Evolutionary conservation across 2,888 invertebrate genomes (phyloP), one percentile per base, ranked within the genome.

Genomic region (Sipunculus nudus): DNA sequence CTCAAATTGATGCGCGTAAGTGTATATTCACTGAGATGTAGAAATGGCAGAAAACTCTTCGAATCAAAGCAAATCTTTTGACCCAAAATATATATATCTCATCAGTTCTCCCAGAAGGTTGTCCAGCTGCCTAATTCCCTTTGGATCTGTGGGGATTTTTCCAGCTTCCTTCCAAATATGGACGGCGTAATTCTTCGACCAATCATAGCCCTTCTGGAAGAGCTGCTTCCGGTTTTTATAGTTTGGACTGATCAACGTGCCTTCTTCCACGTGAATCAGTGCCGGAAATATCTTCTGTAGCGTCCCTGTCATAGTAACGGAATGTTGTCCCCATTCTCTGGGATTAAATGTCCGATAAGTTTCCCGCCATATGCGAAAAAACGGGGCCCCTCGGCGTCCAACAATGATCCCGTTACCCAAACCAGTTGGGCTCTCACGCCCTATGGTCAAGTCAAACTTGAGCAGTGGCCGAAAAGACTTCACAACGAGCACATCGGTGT

Each of bases 61-160:
- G n/a, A n/a, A n/a, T n/a, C n/a, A n/a, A n/a, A n/a, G n/a, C n/a
- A n/a, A n/a, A n/a, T n/a, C n/a, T n/a, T n/a, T n/a, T n/a, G n/a
- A n/a, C n/a, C 50, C 50, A 26, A 19, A 50, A n/a, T 50, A 50
- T 38, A 50, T 23, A 10, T 35, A 23, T 23, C 50, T 6, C 35
- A 31, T 35, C 23, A 50, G 23, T n/a, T 50, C 21, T 13, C 50
- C 50, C 31, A 50, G 16, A 23, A 32, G 5, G 23, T 38, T 31
- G 23, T 50, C 32, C 21, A 23, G 23, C 23, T 23, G 25, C 43
- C 3, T 19, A 8, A 43, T 23, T 26, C 25, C 10, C 21, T n/a
- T 16, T 10, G 43, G 10, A 26, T 43, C 21, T 16, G 19, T n/a
- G 25, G 43, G 43, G 23, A 21, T 43, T 26, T 2, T n/a, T 10